phyloP scores from a whole-genome alignment of 2,888 invertebrate genomes.

The Macropis europaea region DNA sequence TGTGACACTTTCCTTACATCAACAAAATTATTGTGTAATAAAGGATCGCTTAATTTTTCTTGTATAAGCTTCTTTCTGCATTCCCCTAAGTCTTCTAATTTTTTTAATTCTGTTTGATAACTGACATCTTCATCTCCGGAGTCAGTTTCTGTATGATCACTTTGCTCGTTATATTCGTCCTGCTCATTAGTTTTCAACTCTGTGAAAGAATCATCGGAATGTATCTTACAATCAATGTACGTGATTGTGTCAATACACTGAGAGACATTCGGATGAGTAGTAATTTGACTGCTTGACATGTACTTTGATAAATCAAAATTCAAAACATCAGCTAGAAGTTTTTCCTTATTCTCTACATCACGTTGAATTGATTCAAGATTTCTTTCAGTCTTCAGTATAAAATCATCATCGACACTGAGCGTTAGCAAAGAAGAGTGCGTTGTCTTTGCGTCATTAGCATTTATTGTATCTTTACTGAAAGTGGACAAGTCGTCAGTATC shows the following conservation, averaged over 20 bases:
- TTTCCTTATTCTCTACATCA: slow-evolving; percentile 88
- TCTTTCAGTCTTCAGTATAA: slow-evolving; percentile 63
- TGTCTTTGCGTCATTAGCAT: slow-evolving; percentile 60
- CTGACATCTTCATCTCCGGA: slow-evolving; percentile 73
- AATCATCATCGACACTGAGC: slow-evolving; percentile 69
- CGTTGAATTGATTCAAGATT: slow-evolving; percentile 83
- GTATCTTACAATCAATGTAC: slow-evolving; percentile 56
- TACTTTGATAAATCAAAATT: slow-evolving; percentile 82
- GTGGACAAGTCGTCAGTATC: slow-evolving; percentile 23
- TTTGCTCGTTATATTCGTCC: slow-evolving; percentile 63
- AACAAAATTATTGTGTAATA: slow-evolving; percentile 37
- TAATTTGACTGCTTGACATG: slow-evolving; percentile 68
- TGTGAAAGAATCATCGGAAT: slow-evolving; percentile 13
- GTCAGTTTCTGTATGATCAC: slow-evolving; percentile 51
- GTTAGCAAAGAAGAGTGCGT: slow-evolving; percentile 68
- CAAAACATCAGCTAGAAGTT: slow-evolving; percentile 85
- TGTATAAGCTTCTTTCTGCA: slow-evolving; percentile 71
- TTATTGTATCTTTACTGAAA: slow-evolving; percentile 38
- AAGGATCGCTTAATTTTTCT: slow-evolving; percentile 52
- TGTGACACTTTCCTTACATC: slow-evolving; percentile 45
- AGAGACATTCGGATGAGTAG: slow-evolving; percentile 53
- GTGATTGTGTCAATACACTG: slow-evolving; percentile 57
- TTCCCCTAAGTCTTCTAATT: slow-evolving; percentile 71
- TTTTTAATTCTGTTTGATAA: slow-evolving; percentile 73
- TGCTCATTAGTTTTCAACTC: slow-evolving; percentile 24